Base-by-base conservation (phyloP, 2,797 vertebrate genomes). In the Macropodus opercularis region DNA sequence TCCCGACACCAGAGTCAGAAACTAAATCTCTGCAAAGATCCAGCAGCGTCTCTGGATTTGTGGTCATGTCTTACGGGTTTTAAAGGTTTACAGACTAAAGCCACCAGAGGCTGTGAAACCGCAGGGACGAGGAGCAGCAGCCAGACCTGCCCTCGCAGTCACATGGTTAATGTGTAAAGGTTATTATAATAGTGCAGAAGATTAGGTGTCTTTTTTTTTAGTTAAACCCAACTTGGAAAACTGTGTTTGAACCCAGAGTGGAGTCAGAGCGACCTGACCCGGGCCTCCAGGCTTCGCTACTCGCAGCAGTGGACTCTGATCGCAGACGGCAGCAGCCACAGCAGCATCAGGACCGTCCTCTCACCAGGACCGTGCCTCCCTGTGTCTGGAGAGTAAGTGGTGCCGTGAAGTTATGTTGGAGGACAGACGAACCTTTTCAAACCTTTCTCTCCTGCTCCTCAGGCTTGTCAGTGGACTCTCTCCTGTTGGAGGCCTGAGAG, bases 291-390 rank as follows among this genome's bases (percentile, higher is more conserved):
- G 38, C 54, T 91, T 19, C 48, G 39, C 11, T 93, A 76, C 65
- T 60, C 56, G 9, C 91, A 92, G 79, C 89, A 85, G 53, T 93
- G 92, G 90, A 90, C 71, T 54, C 62, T 94, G 58, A 72, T 86
- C 15, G 21, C 48, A 11, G 81, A 87, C 65, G 40, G 32, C 63
- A 68, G 63, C 17, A 27, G 79, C 41, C 70, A 60, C 50, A 78
- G 21, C 54, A 80, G 14, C 64, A 68, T 88, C 73, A 72, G 35
- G 54, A 72, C 70, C 0, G 62, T 84, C 15, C 78, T 87, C 6
- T 80, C 88, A 10, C 59, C 85, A 2, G 75, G 80, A 48, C 72
- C 87, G 11, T 79, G 80, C 54, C 66, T 67, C 3, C 87, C 80
- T 5, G 35, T 74, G 46, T 79, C 69, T 31, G 81, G 74, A 86